Percentiles rank a stretch among this genome's conserved stretches.
Evolutionary conservation across 2,113 vertebrate species (phyloP).

Genomic region (Myiozetetes cayanensis): DNA sequence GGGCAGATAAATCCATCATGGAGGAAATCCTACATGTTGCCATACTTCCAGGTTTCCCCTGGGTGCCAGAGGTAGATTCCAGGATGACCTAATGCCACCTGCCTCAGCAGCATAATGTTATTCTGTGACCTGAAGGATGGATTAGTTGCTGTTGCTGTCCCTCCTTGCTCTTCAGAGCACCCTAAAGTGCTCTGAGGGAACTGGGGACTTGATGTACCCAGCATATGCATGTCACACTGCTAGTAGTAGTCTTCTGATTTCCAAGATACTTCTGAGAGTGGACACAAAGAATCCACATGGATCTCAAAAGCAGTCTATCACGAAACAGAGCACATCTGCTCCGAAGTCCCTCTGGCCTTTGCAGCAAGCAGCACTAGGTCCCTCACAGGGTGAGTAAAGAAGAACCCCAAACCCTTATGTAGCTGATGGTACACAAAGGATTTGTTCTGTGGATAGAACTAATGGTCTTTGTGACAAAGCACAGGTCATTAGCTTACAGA

Average conservation of each 20-base stretch:
- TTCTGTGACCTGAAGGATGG: neutral
- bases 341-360: neutral
- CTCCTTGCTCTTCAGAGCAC: fast-evolving
- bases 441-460: neutral
- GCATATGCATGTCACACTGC: fast-evolving
- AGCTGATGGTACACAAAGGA: neutral
- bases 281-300: neutral
- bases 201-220: neutral
- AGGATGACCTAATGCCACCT: neutral
- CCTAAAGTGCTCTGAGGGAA: neutral
- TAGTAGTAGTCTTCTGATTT: neutral
- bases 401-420: neutral
- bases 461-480: neutral
- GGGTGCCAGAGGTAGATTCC: neutral
- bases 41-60: neutral
- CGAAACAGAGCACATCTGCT: neutral
- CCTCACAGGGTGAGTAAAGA: neutral
- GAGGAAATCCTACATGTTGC: neutral
- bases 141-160: neutral
- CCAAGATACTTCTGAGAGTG: neutral
- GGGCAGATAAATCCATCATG: neutral
- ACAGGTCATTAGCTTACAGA: neutral
- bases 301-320: neutral
- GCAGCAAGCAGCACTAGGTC: neutral
- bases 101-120: neutral